Conservation (phyloP, 2,113 vertebrate species). For the Rhea americana region DNA sequence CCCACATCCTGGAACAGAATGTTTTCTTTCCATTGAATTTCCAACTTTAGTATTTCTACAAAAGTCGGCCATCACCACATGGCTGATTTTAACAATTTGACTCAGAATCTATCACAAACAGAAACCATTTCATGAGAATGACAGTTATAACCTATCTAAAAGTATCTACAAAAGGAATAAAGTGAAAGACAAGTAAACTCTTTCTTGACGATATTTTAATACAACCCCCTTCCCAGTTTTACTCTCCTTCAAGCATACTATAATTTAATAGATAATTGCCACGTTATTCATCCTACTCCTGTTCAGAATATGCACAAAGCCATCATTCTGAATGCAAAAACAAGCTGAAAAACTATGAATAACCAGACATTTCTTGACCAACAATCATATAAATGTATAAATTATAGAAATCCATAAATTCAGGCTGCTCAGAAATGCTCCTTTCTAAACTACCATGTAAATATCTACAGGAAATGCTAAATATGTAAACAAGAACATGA, state of each 20-base stretch:
- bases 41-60: constrained; percentile 21
- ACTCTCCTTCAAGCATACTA: not conserved
- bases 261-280: not conserved
- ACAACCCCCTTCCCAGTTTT: not conserved
- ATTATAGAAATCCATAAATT: constrained; percentile 9
- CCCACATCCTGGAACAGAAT: constrained; percentile 51
- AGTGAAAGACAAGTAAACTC: not conserved
- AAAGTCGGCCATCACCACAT: not conserved
- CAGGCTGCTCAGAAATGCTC: not conserved
- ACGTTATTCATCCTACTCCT: not conserved
- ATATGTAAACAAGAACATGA: not conserved
- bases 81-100: constrained; percentile 38
- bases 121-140: not conserved
- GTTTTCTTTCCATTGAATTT: constrained; percentile 56
- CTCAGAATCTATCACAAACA: constrained; percentile 16
- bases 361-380: constrained; percentile 21
- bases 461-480: not conserved
- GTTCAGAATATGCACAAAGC: not conserved
- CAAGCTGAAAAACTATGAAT: not conserved
- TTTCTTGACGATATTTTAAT: not conserved
- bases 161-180: not conserved
- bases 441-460: constrained; percentile 24
- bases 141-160: not conserved
- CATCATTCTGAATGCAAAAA: not conserved
- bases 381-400: not conserved